Evolutionary conservation across 2,113 vertebrate species (phyloP).

Genomic region (Microcebus tavaratra): DNA sequence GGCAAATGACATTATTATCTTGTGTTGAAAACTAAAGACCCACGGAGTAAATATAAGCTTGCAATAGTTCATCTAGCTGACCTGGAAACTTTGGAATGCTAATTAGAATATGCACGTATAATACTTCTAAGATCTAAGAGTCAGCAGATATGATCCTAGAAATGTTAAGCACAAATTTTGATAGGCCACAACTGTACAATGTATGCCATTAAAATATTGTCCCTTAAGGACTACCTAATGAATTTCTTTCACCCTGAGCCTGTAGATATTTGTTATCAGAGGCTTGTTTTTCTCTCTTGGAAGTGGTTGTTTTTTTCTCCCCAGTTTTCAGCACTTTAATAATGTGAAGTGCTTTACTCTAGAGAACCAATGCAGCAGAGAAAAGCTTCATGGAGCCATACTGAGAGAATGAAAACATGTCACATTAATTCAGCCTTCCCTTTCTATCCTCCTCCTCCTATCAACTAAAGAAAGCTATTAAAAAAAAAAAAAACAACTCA

Average conservation of each 20-base stretch:
- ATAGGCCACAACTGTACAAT: not conserved
- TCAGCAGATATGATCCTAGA: not conserved
- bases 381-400: slow-evolving; percentile 69
- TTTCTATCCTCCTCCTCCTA: slow-evolving; percentile 29
- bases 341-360: slow-evolving; percentile 76
- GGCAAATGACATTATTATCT: not conserved
- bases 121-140: not conserved
- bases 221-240: not conserved
- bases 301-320: slow-evolving; percentile 29
- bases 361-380: slow-evolving; percentile 77
- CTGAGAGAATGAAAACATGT: slow-evolving; percentile 69
- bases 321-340: slow-evolving; percentile 72
- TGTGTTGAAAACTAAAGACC: slow-evolving; percentile 22
- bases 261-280: slow-evolving; percentile 72
- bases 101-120: not conserved
- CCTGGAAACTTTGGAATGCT: not conserved
- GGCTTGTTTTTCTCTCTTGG: slow-evolving; percentile 66
- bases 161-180: not conserved
- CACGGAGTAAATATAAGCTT: not conserved
- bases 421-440: slow-evolving; percentile 66
- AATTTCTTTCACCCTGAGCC: slow-evolving; percentile 55
- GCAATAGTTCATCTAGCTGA: not conserved
- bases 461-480: not conserved
- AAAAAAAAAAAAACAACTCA: slow-evolving; percentile 42
- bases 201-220: not conserved